A percentile compares a stretch with the other conserved stretches of the same genome.
Conservation (phyloP, 2,888 invertebrate genomes). For the Volucella inanis region DNA sequence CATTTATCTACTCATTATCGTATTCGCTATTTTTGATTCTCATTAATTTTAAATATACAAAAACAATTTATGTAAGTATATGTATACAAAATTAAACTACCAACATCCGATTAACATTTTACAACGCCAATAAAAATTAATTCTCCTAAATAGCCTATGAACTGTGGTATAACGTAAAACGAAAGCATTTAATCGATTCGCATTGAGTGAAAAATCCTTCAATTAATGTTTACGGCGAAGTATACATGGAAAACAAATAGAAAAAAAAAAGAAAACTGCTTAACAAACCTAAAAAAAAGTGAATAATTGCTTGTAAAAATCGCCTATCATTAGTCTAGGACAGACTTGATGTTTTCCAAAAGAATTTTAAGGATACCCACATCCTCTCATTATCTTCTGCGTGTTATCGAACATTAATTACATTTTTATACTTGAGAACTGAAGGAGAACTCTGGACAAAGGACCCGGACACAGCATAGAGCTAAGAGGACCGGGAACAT, state of each 20-base stretch:
- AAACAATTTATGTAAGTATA: too few species aligned
- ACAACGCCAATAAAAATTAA: constrained; percentile 8
- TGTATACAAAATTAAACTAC: constrained; percentile 3
- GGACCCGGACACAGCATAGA: neutral
- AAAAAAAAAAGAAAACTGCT: constrained; percentile 1
- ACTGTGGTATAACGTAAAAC: neutral
- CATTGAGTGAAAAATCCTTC: constrained; percentile 31
- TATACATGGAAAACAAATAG: neutral
- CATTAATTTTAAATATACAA: too few species aligned
- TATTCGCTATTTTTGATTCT: constrained; percentile 30
- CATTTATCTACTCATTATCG: constrained; percentile 27
- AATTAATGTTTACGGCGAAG: constrained; percentile 9
- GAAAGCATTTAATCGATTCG: constrained; percentile 24
- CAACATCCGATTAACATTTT: constrained; percentile 10
- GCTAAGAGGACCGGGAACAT: neutral
- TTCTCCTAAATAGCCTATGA: neutral
- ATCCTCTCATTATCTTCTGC: neutral
- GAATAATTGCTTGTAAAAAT: constrained; percentile 10
- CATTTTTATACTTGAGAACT: constrained; percentile 23
- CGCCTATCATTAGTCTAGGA: constrained; percentile 11
- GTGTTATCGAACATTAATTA: constrained; percentile 32
- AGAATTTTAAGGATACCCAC: constrained; percentile 15
- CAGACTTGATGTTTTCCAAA: constrained; percentile 17
- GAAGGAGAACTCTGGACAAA: neutral
- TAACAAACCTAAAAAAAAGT: neutral